Evolutionary conservation across 2,113 vertebrate species (phyloP).

Genomic region (Onychostoma macrolepis): DNA sequence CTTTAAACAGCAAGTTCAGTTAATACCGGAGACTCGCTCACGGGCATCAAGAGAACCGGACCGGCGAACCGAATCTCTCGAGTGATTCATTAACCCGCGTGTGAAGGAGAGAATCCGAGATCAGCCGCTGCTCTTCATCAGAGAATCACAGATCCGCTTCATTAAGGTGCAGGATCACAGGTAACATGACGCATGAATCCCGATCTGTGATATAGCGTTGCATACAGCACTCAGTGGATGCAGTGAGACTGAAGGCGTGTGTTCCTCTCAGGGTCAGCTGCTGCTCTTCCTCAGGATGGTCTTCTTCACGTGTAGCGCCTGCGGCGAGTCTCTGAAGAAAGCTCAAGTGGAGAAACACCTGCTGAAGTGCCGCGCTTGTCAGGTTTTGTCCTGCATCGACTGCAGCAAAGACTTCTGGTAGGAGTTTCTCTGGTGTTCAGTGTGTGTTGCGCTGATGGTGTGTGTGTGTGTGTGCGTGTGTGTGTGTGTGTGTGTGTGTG

Average conservation of each 20-base stretch:
- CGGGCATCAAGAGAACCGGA: background rate
- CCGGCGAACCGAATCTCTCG: background rate
- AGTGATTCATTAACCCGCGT: background rate
- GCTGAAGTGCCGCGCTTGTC: constrained; percentile 79
- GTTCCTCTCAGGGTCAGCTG: background rate
- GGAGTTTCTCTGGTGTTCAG: constrained; percentile 17
- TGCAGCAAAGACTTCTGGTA: constrained; percentile 97
- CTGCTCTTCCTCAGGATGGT: constrained; percentile 81
- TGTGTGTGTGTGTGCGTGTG: background rate
- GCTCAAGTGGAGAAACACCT: constrained; percentile 91
- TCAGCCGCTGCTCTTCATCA: background rate
- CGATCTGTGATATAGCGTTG: background rate
- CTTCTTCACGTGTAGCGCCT: constrained; percentile 89
- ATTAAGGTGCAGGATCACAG: background rate
- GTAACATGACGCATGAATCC: background rate
- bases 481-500: background rate
- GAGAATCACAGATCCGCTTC: background rate
- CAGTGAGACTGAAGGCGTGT: background rate
- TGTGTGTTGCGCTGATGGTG: background rate
- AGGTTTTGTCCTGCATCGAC: constrained; percentile 92
- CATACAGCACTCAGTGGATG: background rate
- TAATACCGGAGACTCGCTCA: background rate
- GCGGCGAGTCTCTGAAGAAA: constrained; percentile 95
- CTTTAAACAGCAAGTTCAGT: background rate
- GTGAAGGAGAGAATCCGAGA: background rate